These are phyloP conservation scores for Dreissena rostriformis DNA, from an alignment of 1,140 invertebrate genomes.

Conservation along the genomic window DNA sequence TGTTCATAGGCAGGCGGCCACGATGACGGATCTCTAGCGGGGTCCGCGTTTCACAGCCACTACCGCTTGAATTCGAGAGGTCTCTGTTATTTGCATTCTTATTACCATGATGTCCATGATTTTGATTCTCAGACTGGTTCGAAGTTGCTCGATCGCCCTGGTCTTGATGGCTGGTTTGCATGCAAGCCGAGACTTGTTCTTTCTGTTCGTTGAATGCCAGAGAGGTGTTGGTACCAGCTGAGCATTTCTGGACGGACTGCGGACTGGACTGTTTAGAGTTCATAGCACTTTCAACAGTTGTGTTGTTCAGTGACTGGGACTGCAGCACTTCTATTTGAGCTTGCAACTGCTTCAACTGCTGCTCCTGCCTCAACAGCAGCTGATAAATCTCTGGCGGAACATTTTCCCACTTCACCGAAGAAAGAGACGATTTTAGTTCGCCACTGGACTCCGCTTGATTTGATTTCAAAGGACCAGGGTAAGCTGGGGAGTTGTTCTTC, in stretches of 20 bases:
- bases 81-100: conserved; percentile 14
- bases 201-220: conserved; percentile 40
- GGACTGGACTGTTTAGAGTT: not conserved
- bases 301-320: conserved; percentile 43
- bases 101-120: not conserved
- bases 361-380: conserved; percentile 74
- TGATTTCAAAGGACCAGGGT: conserved; percentile 10
- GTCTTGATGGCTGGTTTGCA: conserved; percentile 70
- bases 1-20: conserved; percentile 68
- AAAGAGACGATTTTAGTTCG: conserved; percentile 23
- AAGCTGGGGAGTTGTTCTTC: conserved; percentile 59
- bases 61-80: conserved; percentile 48
- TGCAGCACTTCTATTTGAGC: conserved; percentile 75
- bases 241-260: conserved; percentile 63
- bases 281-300: conserved; percentile 8
- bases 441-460: not conserved
- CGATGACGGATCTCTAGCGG: conserved; percentile 70
- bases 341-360: conserved; percentile 75
- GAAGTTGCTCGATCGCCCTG: not conserved
- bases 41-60: conserved; percentile 60
- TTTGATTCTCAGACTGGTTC: not conserved
- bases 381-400: conserved; percentile 75
- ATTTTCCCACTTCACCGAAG: conserved; percentile 68
- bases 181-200: conserved; percentile 54
- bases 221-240: conserved; percentile 72